These are phyloP conservation scores for Didymodactylos carnosus DNA, from an alignment of 2,888 invertebrate genomes.

Conservation along the genomic window DNA sequence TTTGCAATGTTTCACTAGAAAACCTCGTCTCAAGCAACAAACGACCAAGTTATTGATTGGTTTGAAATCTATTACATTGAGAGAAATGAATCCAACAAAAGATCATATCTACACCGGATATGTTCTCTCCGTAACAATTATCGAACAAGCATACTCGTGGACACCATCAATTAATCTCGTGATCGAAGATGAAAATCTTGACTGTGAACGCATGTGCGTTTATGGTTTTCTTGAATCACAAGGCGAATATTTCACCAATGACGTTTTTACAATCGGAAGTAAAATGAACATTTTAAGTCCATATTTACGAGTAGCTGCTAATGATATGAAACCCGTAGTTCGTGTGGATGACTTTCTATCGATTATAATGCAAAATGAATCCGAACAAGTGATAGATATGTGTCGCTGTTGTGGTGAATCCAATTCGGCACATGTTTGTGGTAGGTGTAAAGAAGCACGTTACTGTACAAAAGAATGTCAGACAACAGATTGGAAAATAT, in stretches of 20 bases:
- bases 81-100: slow-evolving; percentile 2
- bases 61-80: neutral
- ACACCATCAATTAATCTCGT: neutral
- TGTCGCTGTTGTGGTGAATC: slow-evolving; percentile 5
- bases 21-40: neutral
- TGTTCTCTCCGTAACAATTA: neutral
- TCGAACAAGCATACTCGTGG: neutral
- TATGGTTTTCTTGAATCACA: neutral
- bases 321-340: neutral
- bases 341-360: neutral
- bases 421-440: neutral
- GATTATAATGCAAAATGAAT: neutral
- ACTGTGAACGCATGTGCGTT: neutral
- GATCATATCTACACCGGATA: neutral
- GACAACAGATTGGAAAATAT: neutral
- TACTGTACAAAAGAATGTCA: slow-evolving; percentile 7
- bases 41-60: neutral
- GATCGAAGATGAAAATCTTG: neutral
- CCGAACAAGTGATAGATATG: neutral
- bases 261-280: neutral
- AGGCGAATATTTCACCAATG: neutral
- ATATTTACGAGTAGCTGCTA: neutral
- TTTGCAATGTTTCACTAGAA: neutral
- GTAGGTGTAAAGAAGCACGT: neutral
- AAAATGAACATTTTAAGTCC: neutral